These are phyloP conservation scores for Trissolcus japonicus DNA, from an alignment of 2,888 invertebrate species.

Conservation along the genomic window DNA sequence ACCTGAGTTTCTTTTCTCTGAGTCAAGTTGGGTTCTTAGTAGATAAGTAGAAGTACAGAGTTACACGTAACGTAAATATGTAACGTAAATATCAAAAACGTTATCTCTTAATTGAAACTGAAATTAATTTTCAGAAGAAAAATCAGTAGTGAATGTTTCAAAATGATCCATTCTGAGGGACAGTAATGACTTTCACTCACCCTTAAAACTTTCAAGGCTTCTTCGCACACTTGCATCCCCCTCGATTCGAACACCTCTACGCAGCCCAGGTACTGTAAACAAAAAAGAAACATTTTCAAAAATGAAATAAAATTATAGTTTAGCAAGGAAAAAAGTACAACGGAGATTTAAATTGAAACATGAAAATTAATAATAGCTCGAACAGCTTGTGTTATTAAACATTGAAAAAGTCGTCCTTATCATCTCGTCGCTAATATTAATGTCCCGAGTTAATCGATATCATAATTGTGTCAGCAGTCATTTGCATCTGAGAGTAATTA, in stretches of 20 bases:
- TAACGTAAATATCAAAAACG: too few species aligned
- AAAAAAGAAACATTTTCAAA: too few species aligned
- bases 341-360: too few species aligned
- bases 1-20: background rate
- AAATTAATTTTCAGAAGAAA: too few species aligned
- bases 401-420: conserved; percentile 3
- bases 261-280: conserved; percentile 92
- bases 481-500: conserved; percentile 28
- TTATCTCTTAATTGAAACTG: too few species aligned
- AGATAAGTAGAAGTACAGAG: too few species aligned
- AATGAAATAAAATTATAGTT: too few species aligned
- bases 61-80: too few species aligned
- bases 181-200: conserved; percentile 79
- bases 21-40: background rate
- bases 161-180: background rate
- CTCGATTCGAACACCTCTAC: conserved; percentile 99
- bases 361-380: too few species aligned
- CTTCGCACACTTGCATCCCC: conserved; percentile 99
- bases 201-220: conserved; percentile 96
- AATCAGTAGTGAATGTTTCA: background rate
- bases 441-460: conserved; percentile 18
- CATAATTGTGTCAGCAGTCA: background rate
- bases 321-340: too few species aligned
- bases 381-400: too few species aligned
- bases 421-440: background rate